phyloP scores from a whole-genome alignment of 2,888 invertebrate species.

The Torymus texanus region DNA sequence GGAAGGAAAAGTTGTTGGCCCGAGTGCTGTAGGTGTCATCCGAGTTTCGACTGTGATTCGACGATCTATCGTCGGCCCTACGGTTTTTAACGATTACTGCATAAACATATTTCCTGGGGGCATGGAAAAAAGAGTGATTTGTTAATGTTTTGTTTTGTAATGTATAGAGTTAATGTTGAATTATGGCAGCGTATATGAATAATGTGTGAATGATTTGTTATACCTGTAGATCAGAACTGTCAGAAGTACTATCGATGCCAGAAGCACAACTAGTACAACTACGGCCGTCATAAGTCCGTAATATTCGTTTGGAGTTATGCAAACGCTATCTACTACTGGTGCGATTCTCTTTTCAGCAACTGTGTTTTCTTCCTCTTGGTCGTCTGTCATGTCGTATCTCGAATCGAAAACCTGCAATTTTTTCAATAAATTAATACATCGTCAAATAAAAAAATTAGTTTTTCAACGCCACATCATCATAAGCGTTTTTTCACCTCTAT shows the following conservation, averaged over 20 bases:
- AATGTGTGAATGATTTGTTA: too few species aligned
- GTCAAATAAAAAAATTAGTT: too few species aligned
- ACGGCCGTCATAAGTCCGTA: constrained; percentile 89
- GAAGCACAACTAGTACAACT: constrained; percentile 83
- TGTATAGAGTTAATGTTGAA: too few species aligned
- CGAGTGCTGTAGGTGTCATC: constrained; percentile 67
- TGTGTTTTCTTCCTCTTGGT: constrained; percentile 71
- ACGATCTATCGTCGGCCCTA: constrained; percentile 68
- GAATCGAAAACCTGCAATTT: constrained; percentile 87
- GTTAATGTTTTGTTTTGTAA: neutral
- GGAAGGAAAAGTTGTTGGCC: constrained; percentile 74
- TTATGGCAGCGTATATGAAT: too few species aligned
- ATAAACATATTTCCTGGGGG: constrained; percentile 80
- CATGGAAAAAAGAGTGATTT: neutral
- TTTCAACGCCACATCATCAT: too few species aligned
- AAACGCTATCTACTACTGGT: constrained; percentile 83
- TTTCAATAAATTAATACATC: neutral
- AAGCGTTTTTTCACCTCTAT: constrained; percentile 80
- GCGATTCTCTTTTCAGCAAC: constrained; percentile 67
- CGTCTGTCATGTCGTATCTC: constrained; percentile 75
- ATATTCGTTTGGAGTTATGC: constrained; percentile 89
- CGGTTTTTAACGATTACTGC: constrained; percentile 80
- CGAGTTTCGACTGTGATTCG: constrained; percentile 70
- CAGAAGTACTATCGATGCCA: constrained; percentile 84
- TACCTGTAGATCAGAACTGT: constrained; percentile 87